Conservation (phyloP, 2,113 vertebrate species). For the Trachemys scripta region DNA sequence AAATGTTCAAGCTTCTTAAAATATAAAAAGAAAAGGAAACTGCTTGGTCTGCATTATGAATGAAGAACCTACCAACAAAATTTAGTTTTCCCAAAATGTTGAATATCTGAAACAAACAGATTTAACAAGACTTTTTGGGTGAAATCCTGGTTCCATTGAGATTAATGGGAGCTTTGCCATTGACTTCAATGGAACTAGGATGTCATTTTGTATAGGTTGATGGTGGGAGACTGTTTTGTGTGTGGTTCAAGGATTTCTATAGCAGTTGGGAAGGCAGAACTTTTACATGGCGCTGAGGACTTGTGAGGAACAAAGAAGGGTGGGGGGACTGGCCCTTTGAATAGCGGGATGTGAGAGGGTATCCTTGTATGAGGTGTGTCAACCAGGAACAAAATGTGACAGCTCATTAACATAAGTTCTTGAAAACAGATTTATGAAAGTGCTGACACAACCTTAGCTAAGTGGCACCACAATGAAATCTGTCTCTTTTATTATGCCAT, state of each 20-base stretch:
- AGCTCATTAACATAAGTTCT: conserved; percentile 53
- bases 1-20: neutral
- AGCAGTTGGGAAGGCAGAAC: neutral
- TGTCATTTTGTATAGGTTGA: neutral
- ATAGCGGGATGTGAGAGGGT: neutral
- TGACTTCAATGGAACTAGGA: neutral
- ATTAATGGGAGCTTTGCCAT: neutral
- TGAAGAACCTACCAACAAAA: neutral
- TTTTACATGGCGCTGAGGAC: neutral
- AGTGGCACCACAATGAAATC: conserved; percentile 52
- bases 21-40: neutral
- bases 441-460: conserved; percentile 50
- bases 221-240: neutral
- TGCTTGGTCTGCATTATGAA: neutral
- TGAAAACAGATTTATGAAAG: conserved; percentile 64
- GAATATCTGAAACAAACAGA: neutral
- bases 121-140: neutral
- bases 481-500: conserved; percentile 33
- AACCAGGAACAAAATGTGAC: conserved; percentile 43
- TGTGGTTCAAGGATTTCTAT: neutral
- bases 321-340: neutral
- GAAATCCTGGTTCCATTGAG: neutral
- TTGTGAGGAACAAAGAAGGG: neutral
- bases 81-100: neutral
- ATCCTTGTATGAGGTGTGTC: neutral